Conservation (phyloP, 2,888 invertebrate species). For the Eristalis intricaria region DNA sequence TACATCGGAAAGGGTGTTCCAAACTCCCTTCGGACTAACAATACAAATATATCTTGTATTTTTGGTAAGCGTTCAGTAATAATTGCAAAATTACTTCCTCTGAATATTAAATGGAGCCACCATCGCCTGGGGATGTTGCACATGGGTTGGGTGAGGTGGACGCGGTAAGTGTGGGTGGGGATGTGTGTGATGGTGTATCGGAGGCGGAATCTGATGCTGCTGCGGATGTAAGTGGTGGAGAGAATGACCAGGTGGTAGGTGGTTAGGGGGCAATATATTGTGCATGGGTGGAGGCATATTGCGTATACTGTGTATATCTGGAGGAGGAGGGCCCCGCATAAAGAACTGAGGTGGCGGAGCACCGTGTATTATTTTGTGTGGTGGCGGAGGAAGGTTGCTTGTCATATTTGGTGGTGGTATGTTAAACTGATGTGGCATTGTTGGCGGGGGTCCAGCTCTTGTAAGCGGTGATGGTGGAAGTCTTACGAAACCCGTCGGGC, state of each 20-base stretch:
- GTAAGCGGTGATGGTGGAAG: conserved; percentile 77
- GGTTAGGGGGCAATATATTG: conserved; percentile 44
- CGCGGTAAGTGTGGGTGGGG: conserved; percentile 28
- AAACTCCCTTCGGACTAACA: conserved; percentile 10
- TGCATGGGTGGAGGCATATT: conserved; percentile 62
- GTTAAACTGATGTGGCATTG: conserved; percentile 74
- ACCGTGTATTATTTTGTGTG: conserved; percentile 51
- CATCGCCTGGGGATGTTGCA: conserved; percentile 72
- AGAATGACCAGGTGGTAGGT: conserved; percentile 33
- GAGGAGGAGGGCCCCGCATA: conserved; percentile 51
- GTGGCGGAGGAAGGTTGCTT: conserved; percentile 16
- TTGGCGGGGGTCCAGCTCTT: conserved; percentile 60
- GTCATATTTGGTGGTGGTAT: conserved; percentile 73
- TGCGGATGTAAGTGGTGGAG: conserved; percentile 46
- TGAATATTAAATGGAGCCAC: conserved; percentile 74
- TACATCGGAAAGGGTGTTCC: conserved; percentile 19
- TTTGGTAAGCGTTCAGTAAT: conserved; percentile 8
- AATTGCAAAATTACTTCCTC: conserved; percentile 60
- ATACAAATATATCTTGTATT: conserved; percentile 43
- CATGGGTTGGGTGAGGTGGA: conserved; percentile 35
- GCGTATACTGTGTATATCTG: conserved; percentile 54
- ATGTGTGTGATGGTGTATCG: conserved; percentile 20
- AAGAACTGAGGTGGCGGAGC: conserved; percentile 61
- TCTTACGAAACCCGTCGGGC: conserved; percentile 74
- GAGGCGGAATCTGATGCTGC: conserved; percentile 36